Base-by-base conservation (phyloP, 2,888 invertebrate species). In the Cartodere bifasciata region DNA sequence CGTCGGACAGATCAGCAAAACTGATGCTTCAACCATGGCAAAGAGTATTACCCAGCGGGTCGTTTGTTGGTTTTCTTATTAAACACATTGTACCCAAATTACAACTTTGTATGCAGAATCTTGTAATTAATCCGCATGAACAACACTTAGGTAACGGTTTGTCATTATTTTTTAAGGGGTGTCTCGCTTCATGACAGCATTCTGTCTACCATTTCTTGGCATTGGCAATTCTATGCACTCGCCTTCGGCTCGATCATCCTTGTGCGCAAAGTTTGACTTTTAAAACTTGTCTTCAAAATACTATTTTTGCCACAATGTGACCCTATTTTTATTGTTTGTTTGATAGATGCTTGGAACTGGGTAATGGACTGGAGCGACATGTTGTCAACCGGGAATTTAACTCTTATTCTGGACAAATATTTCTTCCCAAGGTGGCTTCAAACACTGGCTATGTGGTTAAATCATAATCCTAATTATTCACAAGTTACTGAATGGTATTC, bases 371-470 rank as follows among this genome's bases (percentile, higher is more conserved):
- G 98, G 98, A 65, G 74, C 40, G 87, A 87, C 41, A 62, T 97
- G 50, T 63, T 94, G 24, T 84, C 90, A 1, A 59, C 75, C 0
- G 69, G 76, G 1, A 72, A 76, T 10, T 74, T 95, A 65, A 83
- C 80, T 0, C 72, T 76, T 15, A 56, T 97, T 4, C 68, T 98
- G 4, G 81, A 86, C 45, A 84, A 87, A 43, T 75, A 75, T 48
- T 87, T 98, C 65, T 87, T 98, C 52, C 94, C 95, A 0, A 81
- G 87, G 49, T 91, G 90, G 90, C 67, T 88, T 41, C 81, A 81
- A 48, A 79, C 82, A 12, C 62, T 86, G 17, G 80, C 82, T 0
- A 64, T 84, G 30, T 98, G 97, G 97, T 69, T 98, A 25, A 87
- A 85, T 62, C 82, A 87, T 44, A 72, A 77, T 45, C 91, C 91